Evolutionary conservation across 1,140 invertebrate species (phyloP).

Genomic region (Pachypsylla venusta): DNA sequence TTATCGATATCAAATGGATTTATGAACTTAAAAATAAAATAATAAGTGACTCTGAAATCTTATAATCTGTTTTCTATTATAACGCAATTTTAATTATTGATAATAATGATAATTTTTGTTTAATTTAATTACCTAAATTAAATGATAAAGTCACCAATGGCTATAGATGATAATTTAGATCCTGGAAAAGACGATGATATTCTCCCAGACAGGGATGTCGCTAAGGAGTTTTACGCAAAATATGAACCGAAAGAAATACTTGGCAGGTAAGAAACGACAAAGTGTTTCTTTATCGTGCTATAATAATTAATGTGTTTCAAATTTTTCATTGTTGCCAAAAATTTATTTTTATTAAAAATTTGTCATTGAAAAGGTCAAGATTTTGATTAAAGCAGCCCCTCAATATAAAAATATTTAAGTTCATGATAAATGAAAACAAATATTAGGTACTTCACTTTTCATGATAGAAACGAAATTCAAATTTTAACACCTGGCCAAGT

Average conservation of each 20-base stretch:
- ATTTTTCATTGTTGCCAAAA: background rate
- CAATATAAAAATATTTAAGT: too few species aligned
- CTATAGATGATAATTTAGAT: constrained; percentile 1
- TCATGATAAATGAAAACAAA: too few species aligned
- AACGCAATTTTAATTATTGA: too few species aligned
- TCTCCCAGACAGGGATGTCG: constrained; percentile 74
- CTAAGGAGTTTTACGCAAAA: constrained; percentile 91
- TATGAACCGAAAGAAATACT: constrained; percentile 97
- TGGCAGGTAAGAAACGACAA: constrained; percentile 60
- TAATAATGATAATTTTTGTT: too few species aligned
- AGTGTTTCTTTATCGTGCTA: background rate
- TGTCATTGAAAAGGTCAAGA: background rate
- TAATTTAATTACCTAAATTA: too few species aligned
- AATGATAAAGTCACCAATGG: background rate
- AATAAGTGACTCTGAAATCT: too few species aligned
- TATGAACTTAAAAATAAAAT: too few species aligned
- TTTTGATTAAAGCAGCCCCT: background rate
- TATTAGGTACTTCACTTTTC: too few species aligned
- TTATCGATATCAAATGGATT: too few species aligned
- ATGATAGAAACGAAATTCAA: too few species aligned
- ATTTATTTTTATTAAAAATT: background rate
- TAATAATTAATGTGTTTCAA: background rate
- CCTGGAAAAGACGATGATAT: constrained; percentile 59
- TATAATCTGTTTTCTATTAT: too few species aligned
- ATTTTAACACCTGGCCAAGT: too few species aligned